phyloP scores from a whole-genome alignment of 2,888 invertebrate species.

The Buathra laborator region DNA sequence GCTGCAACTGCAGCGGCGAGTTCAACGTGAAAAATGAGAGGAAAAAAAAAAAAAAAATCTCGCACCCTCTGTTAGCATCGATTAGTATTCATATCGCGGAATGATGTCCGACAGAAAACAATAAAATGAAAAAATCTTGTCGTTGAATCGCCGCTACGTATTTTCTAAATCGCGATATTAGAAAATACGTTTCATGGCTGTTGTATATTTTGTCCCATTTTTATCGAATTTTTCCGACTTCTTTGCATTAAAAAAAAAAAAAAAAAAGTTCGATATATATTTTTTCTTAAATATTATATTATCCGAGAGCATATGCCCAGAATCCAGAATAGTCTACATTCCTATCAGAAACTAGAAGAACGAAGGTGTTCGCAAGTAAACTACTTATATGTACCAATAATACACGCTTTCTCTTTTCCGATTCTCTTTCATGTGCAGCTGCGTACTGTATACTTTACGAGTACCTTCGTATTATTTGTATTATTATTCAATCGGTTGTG shows the following conservation, averaged over 20 bases:
- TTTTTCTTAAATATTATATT: neutral
- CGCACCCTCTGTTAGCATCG: neutral
- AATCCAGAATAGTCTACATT: neutral
- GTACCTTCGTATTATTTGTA: neutral
- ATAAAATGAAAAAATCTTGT: neutral
- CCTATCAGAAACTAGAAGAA: neutral
- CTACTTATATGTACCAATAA: slow-evolving; percentile 8
- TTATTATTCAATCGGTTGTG: neutral
- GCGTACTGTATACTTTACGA: neutral
- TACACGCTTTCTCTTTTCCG: slow-evolving; percentile 40
- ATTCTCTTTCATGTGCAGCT: slow-evolving; percentile 5
- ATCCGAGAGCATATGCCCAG: neutral
- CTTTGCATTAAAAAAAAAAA: too few species aligned
- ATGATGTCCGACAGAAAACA: neutral
- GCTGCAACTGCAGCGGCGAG: slow-evolving; percentile 37
- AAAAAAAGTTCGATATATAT: neutral
- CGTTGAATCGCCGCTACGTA: too few species aligned
- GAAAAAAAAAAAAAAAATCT: slow-evolving; percentile 1
- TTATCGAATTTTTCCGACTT: too few species aligned
- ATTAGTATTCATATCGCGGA: neutral
- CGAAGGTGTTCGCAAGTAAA: neutral
- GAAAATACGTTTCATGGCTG: neutral
- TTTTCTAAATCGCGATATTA: neutral
- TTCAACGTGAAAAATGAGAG: slow-evolving; percentile 21
- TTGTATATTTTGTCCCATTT: too few species aligned